Base-by-base conservation (phyloP, 2,113 vertebrate species). In the Pithys albifrons region DNA sequence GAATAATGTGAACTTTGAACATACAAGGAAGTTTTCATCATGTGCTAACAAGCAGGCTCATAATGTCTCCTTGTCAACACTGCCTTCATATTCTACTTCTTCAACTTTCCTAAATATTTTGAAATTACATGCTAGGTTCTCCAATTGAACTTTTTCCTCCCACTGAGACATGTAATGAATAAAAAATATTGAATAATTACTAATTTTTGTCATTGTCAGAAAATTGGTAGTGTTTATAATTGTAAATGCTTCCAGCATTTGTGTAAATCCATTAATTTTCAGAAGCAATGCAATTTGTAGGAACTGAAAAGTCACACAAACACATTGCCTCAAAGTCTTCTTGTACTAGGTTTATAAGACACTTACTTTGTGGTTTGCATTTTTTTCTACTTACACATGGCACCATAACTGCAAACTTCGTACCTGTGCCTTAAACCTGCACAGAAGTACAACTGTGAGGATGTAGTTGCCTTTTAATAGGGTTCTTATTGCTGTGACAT, bases 101-200 rank as follows among this genome's bases (percentile, higher is more conserved):
- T 70, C 24, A 79, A 69, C 65, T 64, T 96, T 96, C 91, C 74
- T 64, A 85, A 89, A 39, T 64, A 51, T 64, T 89, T 97, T 96
- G 46, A 77, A 93, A 91, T 78, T 4, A 64, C 37, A 85, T 33
- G 14, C 52, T 73, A 37, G 9, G 39, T 92, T 87, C 77, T 83
- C 46, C 35, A 70, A 3, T 24, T 52, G 46, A 88, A 72, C 23
- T n/a, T 74, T 93, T 76, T 88, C 87, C 62, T 89, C 41, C 46
- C 22, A 23, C 46, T 48, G 65, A 25, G 72, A 76, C 16, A 18
- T 87, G 43, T 33, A 72, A 74, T 48, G 45, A 84, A 61, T 12
- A 62, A 88, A 78, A 25, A 84, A 65, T 43, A 79, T 41, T 0
- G 13, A 75, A 88, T 61, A 74, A 79, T 90, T 86, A 88, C 14